These are phyloP conservation scores for Machaerirhynchus nigripectus DNA, from an alignment of 2,113 vertebrate genomes.

Conservation along the genomic window DNA sequence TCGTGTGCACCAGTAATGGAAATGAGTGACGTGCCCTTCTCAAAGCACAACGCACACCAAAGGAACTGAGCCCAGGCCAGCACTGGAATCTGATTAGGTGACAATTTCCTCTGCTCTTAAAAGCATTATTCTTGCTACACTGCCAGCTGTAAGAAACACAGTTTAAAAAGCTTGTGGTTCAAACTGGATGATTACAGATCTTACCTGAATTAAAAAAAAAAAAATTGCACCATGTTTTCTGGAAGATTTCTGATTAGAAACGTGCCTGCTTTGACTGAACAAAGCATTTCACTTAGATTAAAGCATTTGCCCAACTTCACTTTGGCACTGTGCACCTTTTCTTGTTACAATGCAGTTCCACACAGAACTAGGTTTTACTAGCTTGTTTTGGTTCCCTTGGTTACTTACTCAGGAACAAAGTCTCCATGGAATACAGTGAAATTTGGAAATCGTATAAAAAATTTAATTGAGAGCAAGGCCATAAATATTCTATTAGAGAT, in stretches of 20 bases:
- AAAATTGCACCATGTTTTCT: not conserved
- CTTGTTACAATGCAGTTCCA: not conserved
- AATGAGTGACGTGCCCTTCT: not conserved
- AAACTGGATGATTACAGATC: not conserved
- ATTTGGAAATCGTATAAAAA: not conserved
- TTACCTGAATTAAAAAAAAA: not conserved
- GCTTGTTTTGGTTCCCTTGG: conserved; percentile 1
- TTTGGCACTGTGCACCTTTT: not conserved
- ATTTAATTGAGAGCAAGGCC: not conserved
- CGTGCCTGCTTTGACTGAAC: not conserved
- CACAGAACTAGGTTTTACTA: not conserved
- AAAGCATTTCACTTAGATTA: not conserved
- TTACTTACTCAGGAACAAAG: not conserved
- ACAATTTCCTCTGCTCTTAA: not conserved
- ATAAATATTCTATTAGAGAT: not conserved
- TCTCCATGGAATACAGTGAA: not conserved
- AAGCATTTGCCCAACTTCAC: not conserved
- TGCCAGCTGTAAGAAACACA: not conserved
- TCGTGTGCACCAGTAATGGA: not conserved
- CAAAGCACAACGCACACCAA: not conserved
- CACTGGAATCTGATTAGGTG: not conserved
- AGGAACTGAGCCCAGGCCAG: not conserved
- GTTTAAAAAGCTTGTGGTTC: not conserved
- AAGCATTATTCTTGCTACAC: not conserved
- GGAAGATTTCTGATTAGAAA: not conserved